Conservation (phyloP, 1,140 invertebrate genomes). For the Pseudachorutes palmiensis region DNA sequence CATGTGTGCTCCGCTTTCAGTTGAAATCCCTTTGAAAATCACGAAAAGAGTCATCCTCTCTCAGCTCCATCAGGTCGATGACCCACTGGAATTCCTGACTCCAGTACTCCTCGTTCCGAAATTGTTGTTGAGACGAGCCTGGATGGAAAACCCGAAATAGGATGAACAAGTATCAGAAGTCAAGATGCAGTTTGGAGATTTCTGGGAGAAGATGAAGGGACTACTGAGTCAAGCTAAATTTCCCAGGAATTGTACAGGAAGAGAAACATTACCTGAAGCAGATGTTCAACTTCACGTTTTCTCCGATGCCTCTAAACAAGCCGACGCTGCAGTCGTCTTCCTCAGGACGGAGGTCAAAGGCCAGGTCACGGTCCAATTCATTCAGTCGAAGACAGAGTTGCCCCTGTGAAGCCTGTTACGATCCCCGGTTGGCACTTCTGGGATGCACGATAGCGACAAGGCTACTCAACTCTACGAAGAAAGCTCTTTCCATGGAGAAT, state of each 20-base stretch:
- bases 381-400: conserved; percentile 41
- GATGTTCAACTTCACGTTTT: conserved; percentile 31
- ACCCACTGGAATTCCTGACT: conserved; percentile 24
- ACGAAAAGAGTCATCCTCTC: conserved; percentile 24
- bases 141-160: conserved; percentile 16
- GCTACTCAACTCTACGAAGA: not conserved
- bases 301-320: conserved; percentile 27
- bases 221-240: not conserved
- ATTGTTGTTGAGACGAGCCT: conserved; percentile 24
- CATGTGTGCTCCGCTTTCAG: not conserved
- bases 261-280: not conserved
- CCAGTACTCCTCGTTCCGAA: conserved; percentile 26
- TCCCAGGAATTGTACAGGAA: not conserved
- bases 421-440: conserved; percentile 40
- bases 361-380: conserved; percentile 27
- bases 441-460: conserved; percentile 26
- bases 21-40: not conserved
- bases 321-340: conserved; percentile 25
- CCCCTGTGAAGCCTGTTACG: conserved; percentile 39
- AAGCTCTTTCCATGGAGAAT: not conserved
- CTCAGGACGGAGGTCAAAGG: conserved; percentile 7
- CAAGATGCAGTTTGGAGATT: conserved; percentile 8
- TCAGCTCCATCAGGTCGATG: conserved; percentile 5
- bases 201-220: conserved; percentile 16
- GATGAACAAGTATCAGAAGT: conserved; percentile 22